Conservation (phyloP, 2,888 invertebrate genomes). For the Sipha maydis region DNA sequence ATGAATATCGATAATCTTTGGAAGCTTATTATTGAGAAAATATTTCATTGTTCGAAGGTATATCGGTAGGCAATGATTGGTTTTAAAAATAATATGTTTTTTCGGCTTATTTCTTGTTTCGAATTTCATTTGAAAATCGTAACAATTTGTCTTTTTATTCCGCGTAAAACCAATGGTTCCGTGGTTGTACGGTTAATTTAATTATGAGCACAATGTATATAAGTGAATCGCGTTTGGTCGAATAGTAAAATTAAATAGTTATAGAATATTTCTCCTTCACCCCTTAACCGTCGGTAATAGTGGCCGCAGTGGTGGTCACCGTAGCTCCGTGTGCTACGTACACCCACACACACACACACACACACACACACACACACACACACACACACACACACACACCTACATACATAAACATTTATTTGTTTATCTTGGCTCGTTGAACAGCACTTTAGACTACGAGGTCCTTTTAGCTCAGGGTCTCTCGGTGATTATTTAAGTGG, state of each 20-base stretch:
- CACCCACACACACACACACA: neutral
- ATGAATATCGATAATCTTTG: neutral
- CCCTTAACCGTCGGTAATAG: neutral
- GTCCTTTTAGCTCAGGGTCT: slow-evolving; percentile 46
- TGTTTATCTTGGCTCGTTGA: slow-evolving; percentile 58
- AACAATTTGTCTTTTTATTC: too few species aligned
- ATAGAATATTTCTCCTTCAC: neutral
- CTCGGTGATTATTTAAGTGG: slow-evolving; percentile 54
- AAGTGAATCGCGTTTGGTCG: neutral
- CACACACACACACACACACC: neutral
- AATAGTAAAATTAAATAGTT: neutral
- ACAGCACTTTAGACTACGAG: slow-evolving; percentile 42
- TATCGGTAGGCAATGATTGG: too few species aligned
- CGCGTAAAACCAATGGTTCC: too few species aligned
- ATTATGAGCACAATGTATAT: too few species aligned
- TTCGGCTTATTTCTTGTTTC: too few species aligned
- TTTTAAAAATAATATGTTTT: too few species aligned
- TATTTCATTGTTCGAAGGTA: too few species aligned
- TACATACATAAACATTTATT: slow-evolving; percentile 8
- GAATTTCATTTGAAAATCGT: too few species aligned
- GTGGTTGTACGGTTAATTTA: too few species aligned
- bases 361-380: neutral
- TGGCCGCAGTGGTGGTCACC: neutral
- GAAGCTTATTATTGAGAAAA: neutral
- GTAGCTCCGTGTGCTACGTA: neutral